phyloP scores from a whole-genome alignment of 2,888 invertebrate genomes.

The Dendrolimus pini region DNA sequence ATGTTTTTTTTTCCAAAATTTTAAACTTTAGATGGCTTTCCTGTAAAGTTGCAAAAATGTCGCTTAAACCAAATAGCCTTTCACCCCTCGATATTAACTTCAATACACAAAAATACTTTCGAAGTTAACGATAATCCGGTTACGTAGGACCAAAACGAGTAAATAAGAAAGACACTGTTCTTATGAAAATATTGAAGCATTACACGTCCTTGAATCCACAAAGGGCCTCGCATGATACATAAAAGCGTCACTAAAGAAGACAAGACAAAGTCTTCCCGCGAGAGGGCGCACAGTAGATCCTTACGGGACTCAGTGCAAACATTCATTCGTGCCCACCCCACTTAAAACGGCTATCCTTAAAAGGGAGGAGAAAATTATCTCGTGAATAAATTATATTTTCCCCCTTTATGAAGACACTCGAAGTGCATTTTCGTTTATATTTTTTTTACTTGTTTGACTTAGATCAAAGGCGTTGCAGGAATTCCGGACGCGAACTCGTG shows the following conservation, averaged over 20 bases:
- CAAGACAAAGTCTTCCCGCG: conserved; percentile 28
- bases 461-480: conserved; percentile 69
- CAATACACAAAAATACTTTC: too few relatives aligned
- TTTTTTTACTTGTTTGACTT: conserved; percentile 54
- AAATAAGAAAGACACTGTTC: background rate
- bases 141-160: background rate
- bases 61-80: too few relatives aligned
- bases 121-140: too few relatives aligned
- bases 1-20: too few relatives aligned
- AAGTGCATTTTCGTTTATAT: conserved; percentile 72
- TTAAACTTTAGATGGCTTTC: too few relatives aligned
- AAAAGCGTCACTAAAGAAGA: conserved; percentile 20
- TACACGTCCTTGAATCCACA: conserved; percentile 13
- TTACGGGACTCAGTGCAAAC: conserved; percentile 48
- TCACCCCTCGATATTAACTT: too few relatives aligned
- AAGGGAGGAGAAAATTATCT: conserved; percentile 74
- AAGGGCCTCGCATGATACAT: conserved; percentile 15
- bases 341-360: conserved; percentile 60
- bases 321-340: conserved; percentile 55
- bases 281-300: conserved; percentile 25
- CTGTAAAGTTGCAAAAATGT: too few relatives aligned
- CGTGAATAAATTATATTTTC: conserved; percentile 75
- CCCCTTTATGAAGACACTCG: conserved; percentile 72
- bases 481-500: conserved; percentile 52
- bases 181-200: background rate